phyloP scores from a whole-genome alignment of 2,888 invertebrate genomes.

The Macrosiphum euphorbiae region DNA sequence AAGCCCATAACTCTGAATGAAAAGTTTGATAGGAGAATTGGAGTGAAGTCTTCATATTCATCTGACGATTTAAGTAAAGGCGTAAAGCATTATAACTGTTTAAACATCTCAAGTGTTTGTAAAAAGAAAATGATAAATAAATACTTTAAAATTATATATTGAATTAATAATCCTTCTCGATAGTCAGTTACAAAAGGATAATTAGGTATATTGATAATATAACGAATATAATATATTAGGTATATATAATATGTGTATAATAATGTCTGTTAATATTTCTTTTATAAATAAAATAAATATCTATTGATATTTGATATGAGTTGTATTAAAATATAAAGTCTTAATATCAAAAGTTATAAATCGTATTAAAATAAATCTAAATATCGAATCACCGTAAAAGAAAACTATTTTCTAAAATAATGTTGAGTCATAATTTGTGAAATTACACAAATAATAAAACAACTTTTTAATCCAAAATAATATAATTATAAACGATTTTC shows the following conservation, averaged over 20 bases:
- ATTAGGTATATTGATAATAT: not conserved
- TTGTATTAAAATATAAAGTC: not conserved
- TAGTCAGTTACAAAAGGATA: not conserved
- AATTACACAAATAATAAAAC: no score
- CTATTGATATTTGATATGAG: not conserved
- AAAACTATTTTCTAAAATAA: no score
- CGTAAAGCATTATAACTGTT: not conserved
- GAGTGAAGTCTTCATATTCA: not conserved
- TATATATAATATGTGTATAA: not conserved
- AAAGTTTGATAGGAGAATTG: not conserved
- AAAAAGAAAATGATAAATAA: not conserved
- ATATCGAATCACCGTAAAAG: no score
- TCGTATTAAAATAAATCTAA: no score
- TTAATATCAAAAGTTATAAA: no score
- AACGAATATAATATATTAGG: no score
- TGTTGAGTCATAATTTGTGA: no score
- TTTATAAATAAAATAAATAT: not conserved
- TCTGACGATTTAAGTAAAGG: not conserved
- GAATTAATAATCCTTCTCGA: not conserved
- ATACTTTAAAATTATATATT: not conserved
- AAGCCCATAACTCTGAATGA: not conserved
- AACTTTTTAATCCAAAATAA: no score
- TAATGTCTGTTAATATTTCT: not conserved
- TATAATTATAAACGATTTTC: no score
- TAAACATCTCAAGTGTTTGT: not conserved